phyloP scores from a whole-genome alignment of 30 jellyfish, hydroid and myxozoan species.

The Chrysaora quinquecirrha region DNA sequence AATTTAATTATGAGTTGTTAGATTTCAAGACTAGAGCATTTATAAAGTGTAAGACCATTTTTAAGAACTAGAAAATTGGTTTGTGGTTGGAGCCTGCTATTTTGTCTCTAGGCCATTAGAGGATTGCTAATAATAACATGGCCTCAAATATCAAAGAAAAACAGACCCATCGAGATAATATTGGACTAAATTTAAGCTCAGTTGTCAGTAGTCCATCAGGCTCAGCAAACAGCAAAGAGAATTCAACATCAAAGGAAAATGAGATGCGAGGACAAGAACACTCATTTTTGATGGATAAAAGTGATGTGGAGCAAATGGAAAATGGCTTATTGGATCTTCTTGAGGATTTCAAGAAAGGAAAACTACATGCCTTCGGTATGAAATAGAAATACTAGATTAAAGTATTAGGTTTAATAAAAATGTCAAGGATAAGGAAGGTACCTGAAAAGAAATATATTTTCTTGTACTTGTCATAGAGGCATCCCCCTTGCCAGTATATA shows the following conservation, averaged over 20 bases:
- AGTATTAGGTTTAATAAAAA: too few relatives aligned
- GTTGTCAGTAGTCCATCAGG: conserved; percentile 42
- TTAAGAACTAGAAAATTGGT: too few relatives aligned
- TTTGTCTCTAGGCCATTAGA: too few relatives aligned
- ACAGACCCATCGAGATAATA: not conserved
- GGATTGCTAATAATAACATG: too few relatives aligned
- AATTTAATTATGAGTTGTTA: too few relatives aligned
- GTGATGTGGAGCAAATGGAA: conserved; percentile 89
- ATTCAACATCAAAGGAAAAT: not conserved
- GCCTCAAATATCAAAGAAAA: not conserved
- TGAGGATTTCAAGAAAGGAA: conserved; percentile 88
- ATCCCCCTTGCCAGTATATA: too few relatives aligned
- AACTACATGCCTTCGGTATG: conserved; percentile 92
- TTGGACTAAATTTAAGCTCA: conserved; percentile 16
- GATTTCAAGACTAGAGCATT: too few relatives aligned
- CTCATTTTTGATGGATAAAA: conserved; percentile 82
- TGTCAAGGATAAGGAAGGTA: too few relatives aligned
- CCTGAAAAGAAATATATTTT: too few relatives aligned
- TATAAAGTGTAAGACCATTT: too few relatives aligned
- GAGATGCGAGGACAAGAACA: conserved; percentile 81
- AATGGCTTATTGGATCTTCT: conserved; percentile 75
- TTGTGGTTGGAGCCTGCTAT: too few relatives aligned
- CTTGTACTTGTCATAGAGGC: too few relatives aligned
- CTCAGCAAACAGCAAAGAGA: conserved; percentile 37
- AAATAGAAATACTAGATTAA: not conserved